Conservation (phyloP, 2,113 vertebrate genomes). For the Fregetta grallaria region DNA sequence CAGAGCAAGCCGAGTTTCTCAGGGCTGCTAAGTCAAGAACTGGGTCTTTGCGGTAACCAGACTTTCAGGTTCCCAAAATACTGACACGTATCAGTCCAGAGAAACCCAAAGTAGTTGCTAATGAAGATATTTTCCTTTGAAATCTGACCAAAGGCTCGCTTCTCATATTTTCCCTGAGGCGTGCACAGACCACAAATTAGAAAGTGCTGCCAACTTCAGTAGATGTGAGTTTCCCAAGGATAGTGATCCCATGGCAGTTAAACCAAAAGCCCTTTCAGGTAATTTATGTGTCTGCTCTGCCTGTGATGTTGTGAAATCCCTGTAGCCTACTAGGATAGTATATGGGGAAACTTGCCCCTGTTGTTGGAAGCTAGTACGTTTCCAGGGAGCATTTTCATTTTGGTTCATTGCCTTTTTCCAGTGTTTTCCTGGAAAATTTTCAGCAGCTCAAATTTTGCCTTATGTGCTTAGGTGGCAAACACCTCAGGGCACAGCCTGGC, state of each 20-base stretch:
- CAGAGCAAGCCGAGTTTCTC: background rate
- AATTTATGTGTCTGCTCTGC: background rate
- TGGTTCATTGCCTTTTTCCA: background rate
- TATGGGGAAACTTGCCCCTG: background rate
- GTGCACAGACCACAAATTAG: background rate
- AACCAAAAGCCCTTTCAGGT: background rate
- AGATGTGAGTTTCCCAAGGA: background rate
- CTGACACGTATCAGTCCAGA: background rate
- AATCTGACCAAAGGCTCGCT: background rate
- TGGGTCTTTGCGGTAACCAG: background rate
- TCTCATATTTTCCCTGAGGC: background rate
- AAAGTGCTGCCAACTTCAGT: background rate
- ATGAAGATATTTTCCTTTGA: background rate
- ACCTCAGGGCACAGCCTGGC: background rate
- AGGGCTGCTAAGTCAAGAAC: background rate
- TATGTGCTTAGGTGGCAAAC: background rate
- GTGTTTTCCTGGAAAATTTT: background rate
- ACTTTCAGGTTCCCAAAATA: background rate
- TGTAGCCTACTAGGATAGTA: background rate
- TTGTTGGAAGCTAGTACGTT: background rate
- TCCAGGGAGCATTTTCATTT: background rate
- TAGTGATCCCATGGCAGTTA: background rate
- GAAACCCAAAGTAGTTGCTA: background rate
- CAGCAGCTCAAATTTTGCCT: background rate
- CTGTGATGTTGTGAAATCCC: background rate